Base-by-base conservation (phyloP, 2,113 vertebrate species). In the Noctilio leporinus region DNA sequence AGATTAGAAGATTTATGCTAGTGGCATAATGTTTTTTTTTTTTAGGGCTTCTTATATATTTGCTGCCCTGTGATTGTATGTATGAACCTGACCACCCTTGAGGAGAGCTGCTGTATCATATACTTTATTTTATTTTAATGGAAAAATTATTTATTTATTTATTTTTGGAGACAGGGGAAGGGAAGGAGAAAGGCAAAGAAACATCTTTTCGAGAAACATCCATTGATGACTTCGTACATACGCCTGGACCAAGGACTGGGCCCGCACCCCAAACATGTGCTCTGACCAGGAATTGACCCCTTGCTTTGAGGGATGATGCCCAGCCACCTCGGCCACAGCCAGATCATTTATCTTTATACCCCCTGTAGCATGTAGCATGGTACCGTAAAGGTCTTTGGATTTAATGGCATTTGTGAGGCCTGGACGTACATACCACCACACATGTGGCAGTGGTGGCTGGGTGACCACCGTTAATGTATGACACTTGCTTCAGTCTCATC, bases 111-210 rank as follows among this genome's bases (percentile, higher is more conserved):
- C 17, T 59, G 0, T 73, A 62, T 94, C 22, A 15, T 55, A 7
- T 47, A 12, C 75, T 62, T 75, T 89, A 51, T 89, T 94, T 94
- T 94, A 30, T 93, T 65, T 65, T 16, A 64, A 30, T 64, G 30
- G 24, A 10, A 24, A 55, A 55, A 55, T 55, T 24, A 55, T 30
- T 59, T 28, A 59, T 59, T 57, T 28, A 62, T 62, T 62, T 62
- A 62, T 62, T 62, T 62, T 62, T 62, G 30, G 59, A 62, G 59
- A 30, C 28, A 62, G 26, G 28, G 1, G 26, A 15, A 30, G 26
- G 57, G 26, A 14, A 26, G 57, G 57, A 59, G 57, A 59, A 30
- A 59, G 57, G 10, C 26, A 30, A 20, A 55, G 4, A 62, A 12
- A 62, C 57, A 62, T 62, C 57, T 28, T 30, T 30, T 10, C 0